Conservation (phyloP, 2,113 vertebrate species). For the Lampris incognitus region DNA sequence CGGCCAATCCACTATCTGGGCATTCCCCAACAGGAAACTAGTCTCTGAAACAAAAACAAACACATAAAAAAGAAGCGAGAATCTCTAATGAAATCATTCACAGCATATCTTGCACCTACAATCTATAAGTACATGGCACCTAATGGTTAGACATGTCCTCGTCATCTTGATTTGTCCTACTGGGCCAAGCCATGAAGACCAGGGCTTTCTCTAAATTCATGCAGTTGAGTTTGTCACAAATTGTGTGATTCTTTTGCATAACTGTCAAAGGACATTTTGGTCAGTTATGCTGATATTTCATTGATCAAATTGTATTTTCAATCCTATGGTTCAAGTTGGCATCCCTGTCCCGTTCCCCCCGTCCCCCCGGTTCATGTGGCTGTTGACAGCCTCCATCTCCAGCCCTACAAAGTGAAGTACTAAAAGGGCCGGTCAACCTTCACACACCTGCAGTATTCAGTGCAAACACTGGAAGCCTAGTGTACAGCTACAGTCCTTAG, state of each 20-base stretch:
- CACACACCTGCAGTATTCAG: not conserved
- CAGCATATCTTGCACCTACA: not conserved
- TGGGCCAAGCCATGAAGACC: no score
- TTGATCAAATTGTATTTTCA: not conserved
- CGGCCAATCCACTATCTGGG: slow-evolving; percentile 98
- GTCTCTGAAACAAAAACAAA: slow-evolving; percentile 85
- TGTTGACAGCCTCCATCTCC: no score
- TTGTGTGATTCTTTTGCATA: not conserved
- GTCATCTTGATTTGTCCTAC: not conserved
- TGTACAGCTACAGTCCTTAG: not conserved
- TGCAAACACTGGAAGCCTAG: not conserved
- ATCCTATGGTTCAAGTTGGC: not conserved
- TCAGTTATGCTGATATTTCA: not conserved
- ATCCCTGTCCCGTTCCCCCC: not conserved
- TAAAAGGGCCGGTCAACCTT: no score
- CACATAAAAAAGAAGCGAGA: not conserved
- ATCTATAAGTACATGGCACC: not conserved
- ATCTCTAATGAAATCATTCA: not conserved
- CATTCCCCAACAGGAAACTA: slow-evolving; percentile 97
- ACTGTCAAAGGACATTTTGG: not conserved
- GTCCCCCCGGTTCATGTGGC: not conserved
- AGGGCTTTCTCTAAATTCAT: not conserved
- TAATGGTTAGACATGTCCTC: not conserved
- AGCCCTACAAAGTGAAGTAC: no score
- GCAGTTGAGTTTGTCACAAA: not conserved